Evolutionary conservation across 2,888 invertebrate species (phyloP).

Genomic region (Dolomedes plantarius): DNA sequence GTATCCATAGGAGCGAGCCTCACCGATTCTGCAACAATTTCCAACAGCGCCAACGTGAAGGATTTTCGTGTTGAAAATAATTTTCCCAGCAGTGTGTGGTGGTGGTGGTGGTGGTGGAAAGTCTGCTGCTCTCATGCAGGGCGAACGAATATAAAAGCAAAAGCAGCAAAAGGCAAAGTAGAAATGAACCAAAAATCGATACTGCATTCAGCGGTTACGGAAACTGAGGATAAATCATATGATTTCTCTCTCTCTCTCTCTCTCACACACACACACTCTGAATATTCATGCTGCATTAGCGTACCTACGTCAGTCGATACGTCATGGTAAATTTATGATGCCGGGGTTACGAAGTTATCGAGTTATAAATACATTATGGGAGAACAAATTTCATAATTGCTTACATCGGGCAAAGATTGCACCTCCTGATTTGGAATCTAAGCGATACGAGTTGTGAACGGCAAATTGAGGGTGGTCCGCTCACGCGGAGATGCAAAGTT

Average conservation of each 20-base stretch:
- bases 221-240: constrained; percentile 58
- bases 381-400: constrained; percentile 64
- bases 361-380: constrained; percentile 68
- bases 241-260: constrained; percentile 63
- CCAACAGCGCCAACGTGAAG: constrained; percentile 13
- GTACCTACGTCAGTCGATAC: constrained; percentile 54
- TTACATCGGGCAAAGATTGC: background rate
- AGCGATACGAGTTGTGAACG: background rate
- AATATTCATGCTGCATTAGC: constrained; percentile 68
- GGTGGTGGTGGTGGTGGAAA: too few relatives aligned
- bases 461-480: too few relatives aligned
- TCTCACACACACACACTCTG: too few relatives aligned
- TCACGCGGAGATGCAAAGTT: too few relatives aligned
- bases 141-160: too few relatives aligned
- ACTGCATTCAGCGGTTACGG: constrained; percentile 37
- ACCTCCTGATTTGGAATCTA: constrained; percentile 14
- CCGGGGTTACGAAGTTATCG: constrained; percentile 63
- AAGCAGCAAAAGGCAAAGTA: constrained; percentile 21
- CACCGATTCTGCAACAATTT: constrained; percentile 44
- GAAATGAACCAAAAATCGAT: constrained; percentile 63
- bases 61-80: constrained; percentile 48
- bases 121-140: background rate
- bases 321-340: constrained; percentile 63
- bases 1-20: constrained; percentile 31
- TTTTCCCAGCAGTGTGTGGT: constrained; percentile 30